Conservation (phyloP, 1,140 invertebrate species). For the Ips nitidus region DNA sequence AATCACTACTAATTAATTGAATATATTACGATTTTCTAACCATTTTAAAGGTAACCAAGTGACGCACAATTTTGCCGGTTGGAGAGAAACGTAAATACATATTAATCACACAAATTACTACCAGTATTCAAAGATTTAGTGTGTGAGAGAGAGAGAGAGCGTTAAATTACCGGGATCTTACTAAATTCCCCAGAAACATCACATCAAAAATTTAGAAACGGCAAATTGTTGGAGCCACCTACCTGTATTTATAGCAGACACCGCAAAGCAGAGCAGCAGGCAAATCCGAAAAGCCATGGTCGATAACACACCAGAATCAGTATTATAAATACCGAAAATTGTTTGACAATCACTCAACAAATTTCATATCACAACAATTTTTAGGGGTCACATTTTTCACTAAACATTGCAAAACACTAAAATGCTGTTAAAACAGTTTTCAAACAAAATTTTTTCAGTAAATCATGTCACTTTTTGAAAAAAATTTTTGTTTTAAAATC, state of each 20-base stretch:
- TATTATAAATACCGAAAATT: not conserved
- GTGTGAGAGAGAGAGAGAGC: no score
- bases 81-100: no score
- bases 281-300: constrained; percentile 26
- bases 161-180: no score
- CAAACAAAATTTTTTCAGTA: not conserved
- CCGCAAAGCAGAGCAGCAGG: constrained; percentile 13
- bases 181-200: not conserved
- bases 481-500: not conserved
- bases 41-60: no score
- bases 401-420: constrained; percentile 12
- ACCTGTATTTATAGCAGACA: constrained; percentile 28
- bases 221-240: not conserved
- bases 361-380: constrained; percentile 20
- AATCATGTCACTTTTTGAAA: not conserved
- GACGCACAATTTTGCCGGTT: no score
- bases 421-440: not conserved
- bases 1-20: no score
- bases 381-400: constrained; percentile 18
- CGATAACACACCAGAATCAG: not conserved
- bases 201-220: not conserved
- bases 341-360: constrained; percentile 11
- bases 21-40: no score
- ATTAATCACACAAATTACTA: no score
- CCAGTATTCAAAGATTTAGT: no score